Evolutionary conservation across 2,797 vertebrate species (phyloP).

Genomic region (Schizopygopsis malacanthus): DNA sequence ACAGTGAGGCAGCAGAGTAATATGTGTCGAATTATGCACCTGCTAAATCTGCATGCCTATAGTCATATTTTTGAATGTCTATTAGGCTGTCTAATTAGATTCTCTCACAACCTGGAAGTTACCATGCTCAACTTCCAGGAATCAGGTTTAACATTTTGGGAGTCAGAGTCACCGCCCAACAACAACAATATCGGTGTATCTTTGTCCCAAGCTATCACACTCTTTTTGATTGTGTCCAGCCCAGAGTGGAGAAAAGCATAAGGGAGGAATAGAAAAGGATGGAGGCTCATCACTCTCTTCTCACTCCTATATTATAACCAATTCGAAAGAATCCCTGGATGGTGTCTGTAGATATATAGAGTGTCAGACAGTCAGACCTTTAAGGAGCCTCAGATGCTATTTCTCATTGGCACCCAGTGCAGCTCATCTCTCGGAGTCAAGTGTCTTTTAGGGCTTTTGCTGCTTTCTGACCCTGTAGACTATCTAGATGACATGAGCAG

Average conservation of each 20-base stretch:
- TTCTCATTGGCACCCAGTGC: slow-evolving; percentile 65
- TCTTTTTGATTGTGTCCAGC: slow-evolving; percentile 17
- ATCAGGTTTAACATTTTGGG: neutral
- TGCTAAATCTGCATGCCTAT: neutral
- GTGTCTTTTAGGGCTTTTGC: slow-evolving; percentile 57
- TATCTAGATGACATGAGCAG: slow-evolving; percentile 7
- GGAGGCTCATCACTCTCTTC: slow-evolving; percentile 26
- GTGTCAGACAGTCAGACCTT: slow-evolving; percentile 66
- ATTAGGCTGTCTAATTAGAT: neutral
- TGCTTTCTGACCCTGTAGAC: slow-evolving; percentile 20
- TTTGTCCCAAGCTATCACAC: neutral
- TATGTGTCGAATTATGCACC: slow-evolving; percentile 50
- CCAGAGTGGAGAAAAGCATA: neutral
- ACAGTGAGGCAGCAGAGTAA: slow-evolving; percentile 57
- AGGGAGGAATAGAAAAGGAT: slow-evolving; percentile 12
- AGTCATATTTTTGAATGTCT: neutral
- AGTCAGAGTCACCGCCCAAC: neutral
- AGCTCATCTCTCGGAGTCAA: slow-evolving; percentile 53
- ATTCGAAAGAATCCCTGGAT: slow-evolving; percentile 29
- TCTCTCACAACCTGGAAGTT: neutral
- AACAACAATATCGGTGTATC: neutral
- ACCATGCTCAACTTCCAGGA: neutral
- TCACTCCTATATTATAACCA: slow-evolving; percentile 33
- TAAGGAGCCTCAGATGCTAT: slow-evolving; percentile 63
- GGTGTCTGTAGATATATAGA: slow-evolving; percentile 26